Evolutionary conservation across 2,888 invertebrate species (phyloP).

Genomic region (Reticulitermes lucifugus): DNA sequence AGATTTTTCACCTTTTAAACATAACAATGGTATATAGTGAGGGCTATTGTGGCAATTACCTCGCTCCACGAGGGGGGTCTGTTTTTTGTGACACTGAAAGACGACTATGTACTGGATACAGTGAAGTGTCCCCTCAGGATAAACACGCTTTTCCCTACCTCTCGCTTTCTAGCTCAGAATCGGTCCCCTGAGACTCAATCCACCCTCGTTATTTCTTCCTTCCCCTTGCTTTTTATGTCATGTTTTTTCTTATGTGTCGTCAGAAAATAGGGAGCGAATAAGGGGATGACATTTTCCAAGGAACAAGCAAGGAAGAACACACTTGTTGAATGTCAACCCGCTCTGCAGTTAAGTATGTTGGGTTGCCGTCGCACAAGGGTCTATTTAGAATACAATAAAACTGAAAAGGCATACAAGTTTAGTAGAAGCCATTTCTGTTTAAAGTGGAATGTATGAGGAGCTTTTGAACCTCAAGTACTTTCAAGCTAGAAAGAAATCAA

Average conservation of each 20-base stretch:
- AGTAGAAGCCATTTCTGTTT: slow-evolving; percentile 21
- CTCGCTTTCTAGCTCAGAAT: slow-evolving; percentile 42
- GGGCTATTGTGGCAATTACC: slow-evolving; percentile 35
- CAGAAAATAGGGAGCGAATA: slow-evolving; percentile 5
- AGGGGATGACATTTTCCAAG: slow-evolving; percentile 51
- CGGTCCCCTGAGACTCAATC: slow-evolving; percentile 47
- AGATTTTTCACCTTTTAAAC: slow-evolving; percentile 32
- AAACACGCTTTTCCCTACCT: slow-evolving; percentile 14
- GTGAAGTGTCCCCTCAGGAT: slow-evolving; percentile 49
- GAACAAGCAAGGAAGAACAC: slow-evolving; percentile 31
- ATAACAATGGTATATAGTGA: not conserved
- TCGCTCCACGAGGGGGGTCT: not conserved
- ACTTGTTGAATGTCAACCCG: slow-evolving; percentile 53
- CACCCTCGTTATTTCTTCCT: slow-evolving; percentile 49
- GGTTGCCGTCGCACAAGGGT: slow-evolving; percentile 40
- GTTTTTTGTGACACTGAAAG: slow-evolving; percentile 25
- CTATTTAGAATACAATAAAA: slow-evolving; percentile 22
- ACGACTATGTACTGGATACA: slow-evolving; percentile 4
- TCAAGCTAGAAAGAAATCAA: slow-evolving; percentile 9
- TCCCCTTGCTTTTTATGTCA: slow-evolving; percentile 50
- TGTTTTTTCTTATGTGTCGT: slow-evolving; percentile 40
- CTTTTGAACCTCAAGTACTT: slow-evolving; percentile 14
- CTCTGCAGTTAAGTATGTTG: slow-evolving; percentile 30
- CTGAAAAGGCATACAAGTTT: not conserved
- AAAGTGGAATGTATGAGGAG: slow-evolving; percentile 13